Evolutionary conservation across 2,797 vertebrate genomes (phyloP), one percentile per base, ranked within the genome.

Genomic region (Acanthurus leucopareius): DNA sequence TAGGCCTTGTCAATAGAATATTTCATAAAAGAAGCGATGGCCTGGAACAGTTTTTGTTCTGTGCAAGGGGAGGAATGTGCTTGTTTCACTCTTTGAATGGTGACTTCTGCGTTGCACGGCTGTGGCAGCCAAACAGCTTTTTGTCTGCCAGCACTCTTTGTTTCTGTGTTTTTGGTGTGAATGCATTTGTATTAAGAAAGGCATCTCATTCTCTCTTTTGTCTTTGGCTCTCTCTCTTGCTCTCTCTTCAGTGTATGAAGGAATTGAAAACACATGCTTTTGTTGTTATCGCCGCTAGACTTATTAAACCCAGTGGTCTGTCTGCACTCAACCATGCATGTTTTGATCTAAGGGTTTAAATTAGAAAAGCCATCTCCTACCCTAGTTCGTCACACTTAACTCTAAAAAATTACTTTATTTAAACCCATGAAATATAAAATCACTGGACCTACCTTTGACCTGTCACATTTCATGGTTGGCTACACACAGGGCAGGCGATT

Each of bases 21-120:
- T 91, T 93, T 92, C 79, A 91, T 93, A 94, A 94, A 91, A 95
- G 93, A 92, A 91, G 93, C 85, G 40, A 91, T 86, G 92, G 92
- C 83, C 92, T 90, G 85, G 93, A 95, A 95, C 88, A 63, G 76
- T 88, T 94, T 92, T 91, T 94, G 91, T 95, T 93, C 82, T 35
- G 72, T 15, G 77, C 56, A 42, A 80, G 87, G 58, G 68, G 79
- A 91, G 93, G 94, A 95, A 95, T 95, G 94, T 80, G 80, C 87
- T 86, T 72, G 88, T 88, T 88, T 91, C 79, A 74, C 63, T 86
- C 72, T 94, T 87, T 93, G 88, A 91, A 94, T 94, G 88, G 92
- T 95, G 94, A 91, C 90, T 93, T 90, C 78, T 92, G 88, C 89
- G 88, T 77, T 78, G 77, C 66, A 58, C 45, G 73, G 90, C 90